A percentile compares a stretch with the other conserved stretches of the same genome.
Evolutionary conservation across 2,113 vertebrate species (phyloP).

Genomic region (Ailurus styani): DNA sequence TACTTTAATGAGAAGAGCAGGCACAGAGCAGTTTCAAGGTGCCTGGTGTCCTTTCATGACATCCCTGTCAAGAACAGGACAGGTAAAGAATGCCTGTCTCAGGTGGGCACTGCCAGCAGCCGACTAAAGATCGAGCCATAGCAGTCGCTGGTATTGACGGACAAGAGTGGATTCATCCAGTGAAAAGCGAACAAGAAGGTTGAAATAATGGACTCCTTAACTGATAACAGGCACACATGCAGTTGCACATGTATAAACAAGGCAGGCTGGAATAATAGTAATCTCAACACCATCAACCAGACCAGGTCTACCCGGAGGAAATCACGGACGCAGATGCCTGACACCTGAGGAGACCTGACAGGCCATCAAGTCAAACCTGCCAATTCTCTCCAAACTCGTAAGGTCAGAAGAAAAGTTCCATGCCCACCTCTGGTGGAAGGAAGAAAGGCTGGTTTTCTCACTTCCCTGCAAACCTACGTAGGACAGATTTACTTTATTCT

Average conservation of each 20-base stretch:
- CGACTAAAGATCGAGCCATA: neutral
- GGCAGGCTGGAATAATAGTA: fast-evolving
- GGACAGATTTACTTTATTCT: neutral
- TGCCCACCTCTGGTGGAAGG: neutral
- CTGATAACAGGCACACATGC: fast-evolving
- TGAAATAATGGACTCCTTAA: fast-evolving
- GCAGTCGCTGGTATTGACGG: neutral
- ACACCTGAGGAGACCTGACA: neutral
- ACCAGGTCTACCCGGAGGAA: neutral
- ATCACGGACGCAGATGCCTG: neutral
- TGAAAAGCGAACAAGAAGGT: neutral
- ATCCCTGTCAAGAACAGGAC: neutral
- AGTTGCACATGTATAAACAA: fast-evolving
- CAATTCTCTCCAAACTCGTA: neutral
- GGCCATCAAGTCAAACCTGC: neutral
- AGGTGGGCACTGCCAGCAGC: too few species aligned
- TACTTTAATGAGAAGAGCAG: neutral
- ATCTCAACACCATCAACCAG: neutral
- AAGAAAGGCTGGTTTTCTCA: neutral
- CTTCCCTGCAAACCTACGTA: neutral
- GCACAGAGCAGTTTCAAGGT: neutral
- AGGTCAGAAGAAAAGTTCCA: neutral
- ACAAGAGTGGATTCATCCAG: neutral
- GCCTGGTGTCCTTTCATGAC: neutral
- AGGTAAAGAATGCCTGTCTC: fast-evolving